Conservation (phyloP, 1,140 invertebrate genomes). For the Oncopodura yosiiana region DNA sequence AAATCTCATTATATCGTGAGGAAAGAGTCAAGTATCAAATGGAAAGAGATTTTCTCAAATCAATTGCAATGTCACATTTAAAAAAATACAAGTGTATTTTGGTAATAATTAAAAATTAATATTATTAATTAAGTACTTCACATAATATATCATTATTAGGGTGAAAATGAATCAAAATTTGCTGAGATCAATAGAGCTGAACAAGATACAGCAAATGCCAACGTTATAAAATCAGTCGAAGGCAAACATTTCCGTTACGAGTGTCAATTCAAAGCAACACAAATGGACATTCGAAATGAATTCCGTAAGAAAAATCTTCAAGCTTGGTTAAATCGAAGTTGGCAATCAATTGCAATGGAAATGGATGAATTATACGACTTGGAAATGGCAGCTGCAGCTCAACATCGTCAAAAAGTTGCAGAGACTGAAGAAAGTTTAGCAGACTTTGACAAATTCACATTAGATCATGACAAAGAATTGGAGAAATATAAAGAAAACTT, state of each 20-base stretch:
- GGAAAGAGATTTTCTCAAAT: conserved; percentile 15
- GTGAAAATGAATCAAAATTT: not conserved
- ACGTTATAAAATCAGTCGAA: conserved; percentile 11
- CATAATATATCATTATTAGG: not conserved
- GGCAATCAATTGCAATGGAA: not conserved
- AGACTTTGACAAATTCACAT: not conserved
- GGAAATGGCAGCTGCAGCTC: not conserved
- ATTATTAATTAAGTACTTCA: not conserved
- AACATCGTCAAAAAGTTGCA: not conserved
- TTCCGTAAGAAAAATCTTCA: conserved; percentile 1
- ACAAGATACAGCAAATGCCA: conserved; percentile 11
- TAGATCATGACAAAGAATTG: not conserved
- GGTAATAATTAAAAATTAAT: not conserved
- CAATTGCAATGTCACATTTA: not conserved
- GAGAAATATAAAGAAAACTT: not conserved
- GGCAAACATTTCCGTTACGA: conserved; percentile 20
- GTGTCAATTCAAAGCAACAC: not conserved
- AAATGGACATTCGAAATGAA: conserved; percentile 13
- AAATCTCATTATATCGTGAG: not conserved
- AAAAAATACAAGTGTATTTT: not conserved
- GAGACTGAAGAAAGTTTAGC: conserved; percentile 2
- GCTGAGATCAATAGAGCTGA: not conserved
- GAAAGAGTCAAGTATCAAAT: conserved; percentile 17
- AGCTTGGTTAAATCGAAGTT: not conserved
- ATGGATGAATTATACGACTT: conserved; percentile 2